Evolutionary conservation across 2,888 invertebrate species (phyloP), one percentile per base, ranked within the genome.

Genomic region (Tenthredo scrophulariae): DNA sequence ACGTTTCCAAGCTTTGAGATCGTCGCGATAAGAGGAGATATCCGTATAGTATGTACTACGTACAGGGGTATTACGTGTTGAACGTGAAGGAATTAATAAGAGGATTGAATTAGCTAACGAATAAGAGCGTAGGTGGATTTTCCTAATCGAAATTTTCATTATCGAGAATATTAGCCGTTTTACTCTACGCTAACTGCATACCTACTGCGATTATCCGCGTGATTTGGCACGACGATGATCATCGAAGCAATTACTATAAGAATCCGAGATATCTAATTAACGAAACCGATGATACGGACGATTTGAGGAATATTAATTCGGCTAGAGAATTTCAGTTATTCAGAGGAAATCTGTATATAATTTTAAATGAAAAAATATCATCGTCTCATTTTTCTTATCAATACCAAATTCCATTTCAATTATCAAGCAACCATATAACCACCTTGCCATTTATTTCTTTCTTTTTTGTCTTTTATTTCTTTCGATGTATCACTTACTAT

Each of bases 111-210:
- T 92, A 92, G 89, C 90, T 90, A 80, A 62, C 33, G 33, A 33
- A 33, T 37, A 37, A 33, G 62, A 58, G 40, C 10, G 50, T 33
- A 58, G 83, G 29, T n/a, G 67, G 40, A 50, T 67, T 65, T 33
- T 83, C 3, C n/a, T 46, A 83, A 90, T 89, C 90, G 89, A 90
- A 91, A 89, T 92, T 92, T 92, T 92, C 91, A 91, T 92, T 93
- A 93, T 92, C 91, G 91, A 89, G 91, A 92, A 92, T 92, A 92
- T 92, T 91, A 91, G 89, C 91, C 67, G 33, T 46, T 83, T 83
- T 70, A 43, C 50, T 67, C 29, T 22, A 50, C 22, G 67, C 46
- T 67, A 46, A 67, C 29, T 83, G n/a, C 67, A 10, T 6, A 37
- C 37, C 37, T 37, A 15, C 33, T n/a, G 46, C 50, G 83, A 65